phyloP scores from a whole-genome alignment of 1,140 invertebrate genomes.

The Trialeurodes vaporariorum region DNA sequence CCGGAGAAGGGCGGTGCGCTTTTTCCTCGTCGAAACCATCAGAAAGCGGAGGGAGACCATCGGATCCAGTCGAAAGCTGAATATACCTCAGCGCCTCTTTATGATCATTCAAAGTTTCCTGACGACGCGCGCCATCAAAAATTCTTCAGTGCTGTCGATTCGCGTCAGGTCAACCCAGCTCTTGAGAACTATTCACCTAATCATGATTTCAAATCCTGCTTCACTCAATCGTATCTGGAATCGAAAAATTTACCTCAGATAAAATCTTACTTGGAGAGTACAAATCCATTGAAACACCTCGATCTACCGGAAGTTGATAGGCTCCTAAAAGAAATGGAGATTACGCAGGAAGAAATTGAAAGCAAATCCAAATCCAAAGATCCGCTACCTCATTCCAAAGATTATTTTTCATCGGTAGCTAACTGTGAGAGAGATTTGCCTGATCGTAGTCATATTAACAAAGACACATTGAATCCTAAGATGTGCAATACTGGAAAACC shows the following conservation, averaged over 20 bases:
- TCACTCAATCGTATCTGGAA: neutral
- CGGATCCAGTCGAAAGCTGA: neutral
- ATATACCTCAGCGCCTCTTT: neutral
- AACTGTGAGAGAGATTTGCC: neutral
- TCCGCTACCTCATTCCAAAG: slow-evolving; percentile 1
- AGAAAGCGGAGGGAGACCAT: neutral
- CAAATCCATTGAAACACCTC: slow-evolving; percentile 29
- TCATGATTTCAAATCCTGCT: neutral
- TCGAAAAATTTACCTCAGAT: neutral
- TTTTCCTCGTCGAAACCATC: too few species aligned
- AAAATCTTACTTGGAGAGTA: neutral
- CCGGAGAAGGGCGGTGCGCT: neutral
- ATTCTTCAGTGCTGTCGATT: neutral
- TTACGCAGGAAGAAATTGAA: slow-evolving; percentile 31
- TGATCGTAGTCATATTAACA: neutral
- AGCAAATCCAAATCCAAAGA: slow-evolving; percentile 19
- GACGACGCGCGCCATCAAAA: neutral
- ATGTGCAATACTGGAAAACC: neutral
- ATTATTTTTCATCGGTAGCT: neutral
- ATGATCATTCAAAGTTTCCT: neutral
- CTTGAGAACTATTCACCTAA: neutral
- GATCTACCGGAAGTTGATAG: slow-evolving; percentile 36
- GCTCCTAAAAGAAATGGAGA: slow-evolving; percentile 36
- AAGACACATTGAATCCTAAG: neutral
- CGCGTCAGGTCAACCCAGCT: neutral